phyloP scores from a whole-genome alignment of 2,797 vertebrate species.

The Sebastes hubbsi region DNA sequence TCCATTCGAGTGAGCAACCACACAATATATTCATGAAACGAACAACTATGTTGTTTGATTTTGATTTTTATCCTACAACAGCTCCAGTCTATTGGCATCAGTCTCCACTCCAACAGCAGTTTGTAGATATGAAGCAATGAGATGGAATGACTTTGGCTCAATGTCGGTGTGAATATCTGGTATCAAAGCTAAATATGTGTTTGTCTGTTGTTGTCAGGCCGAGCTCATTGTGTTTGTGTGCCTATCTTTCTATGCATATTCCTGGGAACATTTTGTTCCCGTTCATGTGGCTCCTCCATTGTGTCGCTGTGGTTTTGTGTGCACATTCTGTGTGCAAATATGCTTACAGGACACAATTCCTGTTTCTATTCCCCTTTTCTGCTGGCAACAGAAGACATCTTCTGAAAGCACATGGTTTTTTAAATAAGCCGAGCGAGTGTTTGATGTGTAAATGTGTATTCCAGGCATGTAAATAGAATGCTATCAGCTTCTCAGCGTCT shows the following conservation, averaged over 20 bases:
- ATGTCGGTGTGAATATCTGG: constrained; percentile 8
- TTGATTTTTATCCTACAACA: background rate
- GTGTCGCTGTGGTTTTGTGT: constrained; percentile 22
- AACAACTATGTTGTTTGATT: background rate
- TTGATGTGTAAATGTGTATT: constrained; percentile 79
- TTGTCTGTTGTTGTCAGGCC: constrained; percentile 10
- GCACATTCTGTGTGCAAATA: constrained; percentile 26
- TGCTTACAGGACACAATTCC: constrained; percentile 25
- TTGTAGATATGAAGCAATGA: background rate
- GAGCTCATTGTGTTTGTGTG: constrained; percentile 9
- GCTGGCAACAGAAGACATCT: constrained; percentile 35
- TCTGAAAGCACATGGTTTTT: constrained; percentile 47
- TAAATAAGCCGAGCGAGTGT: constrained; percentile 57
- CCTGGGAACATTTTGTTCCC: constrained; percentile 1
- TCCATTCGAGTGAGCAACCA: background rate
- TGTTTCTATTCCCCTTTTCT: constrained; percentile 42
- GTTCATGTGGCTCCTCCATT: constrained; percentile 6
- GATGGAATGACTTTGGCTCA: background rate
- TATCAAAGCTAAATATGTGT: constrained; percentile 33
- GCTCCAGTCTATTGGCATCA: background rate
- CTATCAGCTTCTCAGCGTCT: constrained; percentile 50
- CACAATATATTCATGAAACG: background rate
- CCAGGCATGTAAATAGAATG: constrained; percentile 62
- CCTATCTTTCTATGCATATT: constrained; percentile 13
- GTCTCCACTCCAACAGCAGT: background rate